A percentile compares a stretch with the other conserved stretches of the same genome.
phyloP scores from a whole-genome alignment of 2,888 invertebrate species.

The Agriotes lineatus region DNA sequence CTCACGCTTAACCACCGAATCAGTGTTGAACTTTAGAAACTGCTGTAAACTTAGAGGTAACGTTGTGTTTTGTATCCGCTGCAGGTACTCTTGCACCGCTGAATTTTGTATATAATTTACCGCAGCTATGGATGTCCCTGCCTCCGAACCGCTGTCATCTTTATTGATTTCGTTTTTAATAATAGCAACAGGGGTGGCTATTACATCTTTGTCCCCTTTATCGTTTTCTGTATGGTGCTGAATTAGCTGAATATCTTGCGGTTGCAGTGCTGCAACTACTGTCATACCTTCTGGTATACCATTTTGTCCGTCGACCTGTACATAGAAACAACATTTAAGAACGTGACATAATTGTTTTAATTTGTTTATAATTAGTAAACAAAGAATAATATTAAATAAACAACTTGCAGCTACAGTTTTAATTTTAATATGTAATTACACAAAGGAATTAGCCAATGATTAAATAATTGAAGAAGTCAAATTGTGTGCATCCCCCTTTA shows the following conservation, averaged over 20 bases:
- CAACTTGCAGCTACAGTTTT: too few species aligned
- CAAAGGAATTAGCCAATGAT: too few species aligned
- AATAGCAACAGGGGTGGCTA: constrained; percentile 67
- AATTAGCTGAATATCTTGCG: constrained; percentile 78
- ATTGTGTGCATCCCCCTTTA: too few species aligned
- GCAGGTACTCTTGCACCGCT: constrained; percentile 69
- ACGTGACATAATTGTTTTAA: too few species aligned
- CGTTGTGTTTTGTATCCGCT: constrained; percentile 64
- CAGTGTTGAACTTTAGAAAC: constrained; percentile 74
- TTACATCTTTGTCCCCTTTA: constrained; percentile 55
- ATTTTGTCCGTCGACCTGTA: constrained; percentile 64
- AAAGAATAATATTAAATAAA: too few species aligned
- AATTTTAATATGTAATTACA: too few species aligned
- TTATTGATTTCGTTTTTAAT: constrained; percentile 65
- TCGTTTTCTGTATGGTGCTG: constrained; percentile 51
- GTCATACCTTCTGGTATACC: constrained; percentile 75
- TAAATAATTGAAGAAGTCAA: too few species aligned
- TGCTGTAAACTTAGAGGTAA: constrained; percentile 73
- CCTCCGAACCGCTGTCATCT: constrained; percentile 49
- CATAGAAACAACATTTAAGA: constrained; percentile 36
- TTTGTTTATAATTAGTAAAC: too few species aligned
- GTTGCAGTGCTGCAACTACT: constrained; percentile 75
- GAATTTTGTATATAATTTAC: constrained; percentile 69
- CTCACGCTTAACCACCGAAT: constrained; percentile 66
- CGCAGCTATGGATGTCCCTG: constrained; percentile 62